Percentiles rank a stretch among this genome's conserved stretches.
These are phyloP conservation scores for Spea bombifrons DNA, from an alignment of 2,113 vertebrate genomes.

Conservation along the genomic window DNA sequence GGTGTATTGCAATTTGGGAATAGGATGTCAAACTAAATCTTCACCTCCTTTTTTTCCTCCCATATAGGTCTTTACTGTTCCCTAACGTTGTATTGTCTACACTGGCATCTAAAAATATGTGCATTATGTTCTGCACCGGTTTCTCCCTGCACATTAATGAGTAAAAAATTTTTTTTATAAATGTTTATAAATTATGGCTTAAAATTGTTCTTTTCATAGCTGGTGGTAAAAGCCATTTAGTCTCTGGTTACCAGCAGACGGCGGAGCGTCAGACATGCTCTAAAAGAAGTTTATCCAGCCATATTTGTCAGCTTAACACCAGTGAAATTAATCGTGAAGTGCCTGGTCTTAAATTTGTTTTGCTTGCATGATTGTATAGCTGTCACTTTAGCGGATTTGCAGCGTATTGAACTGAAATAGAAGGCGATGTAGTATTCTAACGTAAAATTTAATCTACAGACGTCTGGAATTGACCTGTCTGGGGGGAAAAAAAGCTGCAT, in stretches of 20 bases:
- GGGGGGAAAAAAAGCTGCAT: no score
- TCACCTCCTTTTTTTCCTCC: no score
- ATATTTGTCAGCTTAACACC: conserved; percentile 76
- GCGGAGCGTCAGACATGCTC: conserved; percentile 62
- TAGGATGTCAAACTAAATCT: no score
- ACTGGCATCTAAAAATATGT: no score
- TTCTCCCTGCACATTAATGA: no score
- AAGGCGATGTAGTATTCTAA: neutral
- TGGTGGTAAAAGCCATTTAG: neutral
- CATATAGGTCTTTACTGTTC: no score
- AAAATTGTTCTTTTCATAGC: neutral
- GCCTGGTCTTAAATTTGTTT: conserved; percentile 47
- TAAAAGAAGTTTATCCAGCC: conserved; percentile 72
- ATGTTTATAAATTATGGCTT: neutral
- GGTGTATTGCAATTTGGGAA: no score
- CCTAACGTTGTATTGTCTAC: no score
- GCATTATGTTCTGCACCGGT: no score
- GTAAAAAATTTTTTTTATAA: no score
- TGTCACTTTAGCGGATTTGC: conserved; percentile 38
- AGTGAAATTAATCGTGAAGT: conserved; percentile 57
- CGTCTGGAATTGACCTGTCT: neutral
- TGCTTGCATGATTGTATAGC: conserved; percentile 27
- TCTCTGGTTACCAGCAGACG: conserved; percentile 66
- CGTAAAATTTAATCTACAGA: neutral
- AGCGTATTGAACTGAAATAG: conserved; percentile 23